Conservation (phyloP, 2,797 vertebrate species). For the Lycodopsis pacificus region DNA sequence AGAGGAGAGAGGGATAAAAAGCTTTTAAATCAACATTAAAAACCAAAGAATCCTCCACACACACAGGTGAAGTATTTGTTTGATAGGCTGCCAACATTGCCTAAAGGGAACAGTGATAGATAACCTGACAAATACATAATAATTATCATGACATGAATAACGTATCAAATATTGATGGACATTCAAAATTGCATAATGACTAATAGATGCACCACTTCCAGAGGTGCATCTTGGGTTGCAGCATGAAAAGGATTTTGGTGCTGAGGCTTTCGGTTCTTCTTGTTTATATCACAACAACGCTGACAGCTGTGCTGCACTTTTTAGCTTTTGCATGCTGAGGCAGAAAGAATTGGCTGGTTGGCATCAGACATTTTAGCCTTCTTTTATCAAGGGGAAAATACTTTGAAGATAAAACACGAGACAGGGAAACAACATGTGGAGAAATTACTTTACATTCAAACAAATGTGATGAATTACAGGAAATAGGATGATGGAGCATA, state of each 20-base stretch:
- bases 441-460: constrained; percentile 20
- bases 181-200: constrained; percentile 14
- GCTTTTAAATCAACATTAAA: not conserved
- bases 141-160: constrained; percentile 32
- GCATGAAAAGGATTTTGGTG: constrained; percentile 17
- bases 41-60: not conserved
- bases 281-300: constrained; percentile 39
- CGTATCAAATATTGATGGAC: constrained; percentile 26
- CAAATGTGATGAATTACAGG: constrained; percentile 35
- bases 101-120: constrained; percentile 42
- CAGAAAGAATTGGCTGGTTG: constrained; percentile 16
- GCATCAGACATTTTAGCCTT: constrained; percentile 25
- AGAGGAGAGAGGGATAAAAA: not conserved
- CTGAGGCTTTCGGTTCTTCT: constrained; percentile 21
- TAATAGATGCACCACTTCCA: constrained; percentile 9
- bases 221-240: constrained; percentile 32
- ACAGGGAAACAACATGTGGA: not conserved
- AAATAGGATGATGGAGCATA: constrained; percentile 8
- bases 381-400: constrained; percentile 14
- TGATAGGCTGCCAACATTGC: constrained; percentile 48
- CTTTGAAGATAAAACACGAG: constrained; percentile 17
- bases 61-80: constrained; percentile 26
- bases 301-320: constrained; percentile 19
- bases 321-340: constrained; percentile 40
- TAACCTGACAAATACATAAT: constrained; percentile 37